phyloP scores from a whole-genome alignment of 2,797 vertebrate genomes.

The Bradypodion ventrale region DNA sequence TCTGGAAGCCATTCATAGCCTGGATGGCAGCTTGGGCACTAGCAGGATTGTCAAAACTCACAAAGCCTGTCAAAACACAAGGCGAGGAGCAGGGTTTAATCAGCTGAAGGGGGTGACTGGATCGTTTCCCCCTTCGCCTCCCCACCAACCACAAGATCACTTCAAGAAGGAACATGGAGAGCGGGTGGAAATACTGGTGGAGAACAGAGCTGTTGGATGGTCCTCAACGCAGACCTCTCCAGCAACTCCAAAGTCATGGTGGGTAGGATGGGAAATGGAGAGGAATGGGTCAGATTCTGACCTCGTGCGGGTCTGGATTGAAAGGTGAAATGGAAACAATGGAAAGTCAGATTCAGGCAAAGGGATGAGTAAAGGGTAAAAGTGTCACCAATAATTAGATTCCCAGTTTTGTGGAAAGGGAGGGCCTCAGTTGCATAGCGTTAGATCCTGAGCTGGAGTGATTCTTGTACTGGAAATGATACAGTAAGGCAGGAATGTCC shows the following conservation, averaged over 20 bases:
- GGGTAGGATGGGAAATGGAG: constrained; percentile 32
- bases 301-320: background rate
- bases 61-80: constrained; percentile 91
- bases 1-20: constrained; percentile 99
- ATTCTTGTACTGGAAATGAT: background rate
- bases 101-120: constrained; percentile 58
- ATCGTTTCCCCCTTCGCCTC: constrained; percentile 27
- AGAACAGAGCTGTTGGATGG: constrained; percentile 53
- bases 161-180: constrained; percentile 70
- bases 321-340: background rate
- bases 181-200: background rate
- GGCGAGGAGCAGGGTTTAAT: constrained; percentile 72
- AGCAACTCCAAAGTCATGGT: constrained; percentile 31
- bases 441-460: background rate
- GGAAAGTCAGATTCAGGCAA: background rate
- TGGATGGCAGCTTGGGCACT: constrained; percentile 99
- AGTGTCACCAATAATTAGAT: too few species aligned
- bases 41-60: constrained; percentile 99
- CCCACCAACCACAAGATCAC: constrained; percentile 58
- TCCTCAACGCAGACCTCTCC: constrained; percentile 37
- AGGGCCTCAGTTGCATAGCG: too few species aligned
- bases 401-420: background rate
- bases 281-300: constrained; percentile 13
- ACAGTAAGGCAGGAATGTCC: too few species aligned
- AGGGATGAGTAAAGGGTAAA: background rate